Evolutionary conservation across 2,888 invertebrate genomes (phyloP).

Genomic region (Melitaea athalia): DNA sequence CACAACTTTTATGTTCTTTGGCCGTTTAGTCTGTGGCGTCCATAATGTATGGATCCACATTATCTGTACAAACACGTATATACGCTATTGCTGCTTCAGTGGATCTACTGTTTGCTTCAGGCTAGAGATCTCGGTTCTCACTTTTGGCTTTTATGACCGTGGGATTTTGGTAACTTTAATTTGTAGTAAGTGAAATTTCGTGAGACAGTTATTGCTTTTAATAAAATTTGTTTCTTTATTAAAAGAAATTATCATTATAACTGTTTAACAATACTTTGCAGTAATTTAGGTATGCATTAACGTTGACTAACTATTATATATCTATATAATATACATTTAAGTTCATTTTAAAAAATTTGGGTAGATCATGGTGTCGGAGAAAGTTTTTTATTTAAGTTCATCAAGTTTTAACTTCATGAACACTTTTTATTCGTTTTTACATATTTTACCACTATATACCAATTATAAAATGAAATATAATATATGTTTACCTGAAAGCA

Average conservation of each 20-base stretch:
- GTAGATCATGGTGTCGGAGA: no score
- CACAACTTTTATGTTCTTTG: slow-evolving; percentile 35
- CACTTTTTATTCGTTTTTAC: no score
- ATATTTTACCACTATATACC: no score
- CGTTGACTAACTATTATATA: no score
- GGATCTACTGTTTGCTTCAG: slow-evolving; percentile 79
- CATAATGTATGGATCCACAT: slow-evolving; percentile 44
- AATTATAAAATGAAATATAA: no score
- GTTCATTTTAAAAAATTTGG: no score
- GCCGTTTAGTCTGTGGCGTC: slow-evolving; percentile 57
- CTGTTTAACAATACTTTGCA: background rate
- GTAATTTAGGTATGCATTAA: background rate
- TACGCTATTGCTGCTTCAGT: slow-evolving; percentile 69
- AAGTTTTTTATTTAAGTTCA: no score
- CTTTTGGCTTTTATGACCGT: slow-evolving; percentile 74
- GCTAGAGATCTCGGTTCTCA: slow-evolving; percentile 70
- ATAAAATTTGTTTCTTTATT: background rate
- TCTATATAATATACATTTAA: no score
- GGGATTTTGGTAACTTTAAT: slow-evolving; percentile 68
- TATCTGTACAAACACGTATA: slow-evolving; percentile 53
- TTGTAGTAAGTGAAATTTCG: slow-evolving; percentile 59
- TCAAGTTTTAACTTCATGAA: no score
- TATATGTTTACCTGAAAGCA: no score
- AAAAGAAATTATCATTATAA: background rate
- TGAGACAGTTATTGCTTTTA: background rate